Percentiles rank a stretch among this genome's conserved stretches.
Evolutionary conservation across 2,797 vertebrate species (phyloP).

Genomic region (Onychomys torridus): DNA sequence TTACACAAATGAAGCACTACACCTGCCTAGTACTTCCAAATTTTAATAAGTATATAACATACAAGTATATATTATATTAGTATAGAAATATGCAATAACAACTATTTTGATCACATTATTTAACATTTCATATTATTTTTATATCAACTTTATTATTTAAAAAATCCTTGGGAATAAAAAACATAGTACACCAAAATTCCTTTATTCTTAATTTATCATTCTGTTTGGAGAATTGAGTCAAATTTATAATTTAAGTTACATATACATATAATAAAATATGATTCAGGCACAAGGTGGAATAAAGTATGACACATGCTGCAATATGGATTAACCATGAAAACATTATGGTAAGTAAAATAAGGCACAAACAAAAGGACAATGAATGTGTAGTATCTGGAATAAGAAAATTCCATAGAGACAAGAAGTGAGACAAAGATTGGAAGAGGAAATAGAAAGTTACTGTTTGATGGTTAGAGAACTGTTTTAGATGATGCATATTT

Average conservation of each 20-base stretch:
- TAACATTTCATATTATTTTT: neutral
- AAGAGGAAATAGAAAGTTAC: neutral
- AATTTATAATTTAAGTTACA: constrained; percentile 44
- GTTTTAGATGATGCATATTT: neutral
- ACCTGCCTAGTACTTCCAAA: neutral
- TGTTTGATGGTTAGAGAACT: neutral
- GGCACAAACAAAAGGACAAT: neutral
- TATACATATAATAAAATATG: neutral
- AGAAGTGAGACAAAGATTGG: neutral
- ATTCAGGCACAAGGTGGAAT: constrained; percentile 18
- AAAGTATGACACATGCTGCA: neutral
- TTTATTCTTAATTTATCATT: neutral
- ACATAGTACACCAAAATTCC: neutral
- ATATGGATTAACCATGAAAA: neutral
- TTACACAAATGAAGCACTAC: neutral
- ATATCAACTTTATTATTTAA: neutral
- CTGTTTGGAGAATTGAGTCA: neutral
- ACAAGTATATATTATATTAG: neutral
- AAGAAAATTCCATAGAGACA: constrained; percentile 39
- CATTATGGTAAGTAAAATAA: neutral
- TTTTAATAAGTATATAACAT: neutral
- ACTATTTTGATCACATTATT: neutral
- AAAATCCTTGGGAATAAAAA: neutral
- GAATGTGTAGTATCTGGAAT: neutral
- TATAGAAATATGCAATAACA: neutral